Base-by-base conservation (phyloP, 2,888 invertebrate genomes). In the Halictus ligatus region DNA sequence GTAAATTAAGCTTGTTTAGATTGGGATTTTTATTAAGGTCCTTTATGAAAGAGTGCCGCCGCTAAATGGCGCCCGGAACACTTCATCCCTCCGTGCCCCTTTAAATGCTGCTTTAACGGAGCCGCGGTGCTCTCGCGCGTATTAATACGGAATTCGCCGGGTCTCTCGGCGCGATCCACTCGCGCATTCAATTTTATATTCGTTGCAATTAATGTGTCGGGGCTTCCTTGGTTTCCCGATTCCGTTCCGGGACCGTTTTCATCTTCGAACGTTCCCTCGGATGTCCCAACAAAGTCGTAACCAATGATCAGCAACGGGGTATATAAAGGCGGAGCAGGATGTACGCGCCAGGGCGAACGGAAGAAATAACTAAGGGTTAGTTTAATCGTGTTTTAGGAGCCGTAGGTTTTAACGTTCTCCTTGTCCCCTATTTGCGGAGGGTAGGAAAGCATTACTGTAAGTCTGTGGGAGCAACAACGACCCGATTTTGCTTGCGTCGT, bases 1-100 rank as follows among this genome's bases (percentile, higher is more conserved):
- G 95, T 95, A 94, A 95, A 95, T 95, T 95, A 94, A 95, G 95
- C 94, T 95, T 95, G 95, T 95, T 95, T 95, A 94, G 95, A 95
- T 95, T 95, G 95, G 94, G 94, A 95, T 95, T 95, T 95, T 95
- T 95, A 95, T 95, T 95, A 95, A 95, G 94, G 94, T 92, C 92
- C 92, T 94, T 94, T 94, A 93, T 92, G 92, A 92, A 92, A 91
- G 92, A 93, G 93, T 91, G 91, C 91, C 91, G 87, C 91, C 89
- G 89, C 91, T 92, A 94, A 94, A 94, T 94, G 93, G 92, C 92
- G 92, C 91, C 91, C 90, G 88, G 89, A 90, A 93, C 91, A 91
- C 92, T 90, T 92, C 86, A 88, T 79, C 83, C 64, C 80, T 69
- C 75, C 74, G 80, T 75, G 82, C 81, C 83, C 80, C 67, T 89